Evolutionary conservation across 2,797 vertebrate species (phyloP).

Genomic region (Selene dorsalis): DNA sequence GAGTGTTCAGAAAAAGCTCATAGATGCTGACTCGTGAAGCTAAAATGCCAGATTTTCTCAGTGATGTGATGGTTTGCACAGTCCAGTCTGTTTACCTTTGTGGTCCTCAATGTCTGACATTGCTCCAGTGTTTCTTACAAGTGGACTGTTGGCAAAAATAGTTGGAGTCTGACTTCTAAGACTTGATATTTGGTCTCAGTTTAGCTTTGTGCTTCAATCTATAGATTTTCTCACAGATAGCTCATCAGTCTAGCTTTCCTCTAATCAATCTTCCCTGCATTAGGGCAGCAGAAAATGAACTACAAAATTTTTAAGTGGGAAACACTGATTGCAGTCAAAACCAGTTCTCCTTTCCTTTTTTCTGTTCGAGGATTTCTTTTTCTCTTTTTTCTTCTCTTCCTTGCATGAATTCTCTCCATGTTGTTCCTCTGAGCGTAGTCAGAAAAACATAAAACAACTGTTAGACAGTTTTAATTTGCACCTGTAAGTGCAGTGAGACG

Average conservation of each 20-base stretch:
- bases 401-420: slow-evolving; percentile 18
- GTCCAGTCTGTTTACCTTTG: slow-evolving; percentile 56
- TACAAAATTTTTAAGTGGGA: slow-evolving; percentile 4
- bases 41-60: slow-evolving; percentile 54
- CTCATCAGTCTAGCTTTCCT: no score
- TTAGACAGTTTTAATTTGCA: neutral
- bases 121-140: slow-evolving; percentile 26
- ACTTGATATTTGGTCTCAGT: neutral
- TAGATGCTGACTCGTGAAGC: slow-evolving; percentile 10
- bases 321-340: slow-evolving; percentile 34
- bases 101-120: slow-evolving; percentile 31
- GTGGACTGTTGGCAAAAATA: neutral
- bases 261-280: neutral
- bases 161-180: neutral
- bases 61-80: slow-evolving; percentile 38
- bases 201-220: neutral
- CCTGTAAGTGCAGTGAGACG: neutral
- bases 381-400: neutral
- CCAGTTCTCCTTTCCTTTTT: slow-evolving; percentile 16
- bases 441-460: neutral
- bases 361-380: slow-evolving; percentile 1
- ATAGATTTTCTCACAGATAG: neutral
- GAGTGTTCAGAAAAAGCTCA: neutral
- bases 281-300: neutral
- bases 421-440: neutral